phyloP scores from a whole-genome alignment of 2,113 vertebrate genomes.

The Phalacrocorax carbo region DNA sequence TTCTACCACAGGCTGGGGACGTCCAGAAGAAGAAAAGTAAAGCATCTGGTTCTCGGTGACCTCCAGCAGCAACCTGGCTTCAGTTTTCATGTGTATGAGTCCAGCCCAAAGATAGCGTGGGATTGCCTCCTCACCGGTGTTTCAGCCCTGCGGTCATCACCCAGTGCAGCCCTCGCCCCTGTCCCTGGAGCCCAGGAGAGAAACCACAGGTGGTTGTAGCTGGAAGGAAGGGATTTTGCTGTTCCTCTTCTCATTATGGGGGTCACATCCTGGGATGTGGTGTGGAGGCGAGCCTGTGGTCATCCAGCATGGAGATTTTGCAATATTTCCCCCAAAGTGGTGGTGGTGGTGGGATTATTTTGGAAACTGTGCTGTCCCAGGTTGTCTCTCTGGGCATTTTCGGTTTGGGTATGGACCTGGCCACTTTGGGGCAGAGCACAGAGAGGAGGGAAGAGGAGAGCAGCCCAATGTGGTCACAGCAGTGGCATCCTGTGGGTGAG shows the following conservation, averaged over 20 bases:
- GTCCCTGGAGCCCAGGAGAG: not conserved
- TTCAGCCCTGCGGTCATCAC: not conserved
- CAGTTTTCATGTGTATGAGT: not conserved
- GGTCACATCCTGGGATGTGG: not conserved
- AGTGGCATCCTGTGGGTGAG: not conserved
- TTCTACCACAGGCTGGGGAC: not conserved
- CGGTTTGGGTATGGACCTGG: not conserved
- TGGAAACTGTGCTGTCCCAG: not conserved
- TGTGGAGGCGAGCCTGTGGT: not conserved
- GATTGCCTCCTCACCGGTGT: not conserved
- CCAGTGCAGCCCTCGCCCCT: not conserved
- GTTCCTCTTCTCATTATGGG: not conserved
- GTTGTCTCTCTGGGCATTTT: not conserved
- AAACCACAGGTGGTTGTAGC: not conserved
- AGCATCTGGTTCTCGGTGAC: not conserved
- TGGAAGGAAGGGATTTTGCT: conserved; percentile 11
- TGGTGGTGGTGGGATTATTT: not conserved
- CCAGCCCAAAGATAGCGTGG: not conserved
- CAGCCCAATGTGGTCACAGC: fast-evolving
- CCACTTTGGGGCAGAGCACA: not conserved
- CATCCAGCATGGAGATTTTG: not conserved
- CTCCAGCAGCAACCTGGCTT: fast-evolving
- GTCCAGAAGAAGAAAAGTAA: not conserved
- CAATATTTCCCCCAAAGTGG: not conserved
- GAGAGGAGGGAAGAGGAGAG: not conserved